phyloP scores from a whole-genome alignment of 2,797 vertebrate species.

The Myotis findleyi region DNA sequence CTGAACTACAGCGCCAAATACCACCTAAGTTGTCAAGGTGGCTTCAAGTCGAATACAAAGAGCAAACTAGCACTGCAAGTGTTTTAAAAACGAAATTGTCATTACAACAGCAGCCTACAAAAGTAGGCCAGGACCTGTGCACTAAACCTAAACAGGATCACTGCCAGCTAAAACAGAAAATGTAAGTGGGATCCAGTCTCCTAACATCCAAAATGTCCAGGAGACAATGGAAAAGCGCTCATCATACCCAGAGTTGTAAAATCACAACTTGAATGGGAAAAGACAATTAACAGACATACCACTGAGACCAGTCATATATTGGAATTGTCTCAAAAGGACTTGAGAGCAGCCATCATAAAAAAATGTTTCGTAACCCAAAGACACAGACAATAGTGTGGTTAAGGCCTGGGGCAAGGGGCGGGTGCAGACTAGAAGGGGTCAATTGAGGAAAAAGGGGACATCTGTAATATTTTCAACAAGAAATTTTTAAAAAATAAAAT shows the following conservation, averaged over 20 bases:
- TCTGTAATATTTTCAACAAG: no score
- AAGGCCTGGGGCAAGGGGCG: no score
- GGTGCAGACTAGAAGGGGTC: no score
- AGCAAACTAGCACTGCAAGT: not conserved
- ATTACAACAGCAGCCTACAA: slow-evolving; percentile 47
- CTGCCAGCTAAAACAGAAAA: not conserved
- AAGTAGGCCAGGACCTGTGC: slow-evolving; percentile 21
- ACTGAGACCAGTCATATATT: slow-evolving; percentile 24
- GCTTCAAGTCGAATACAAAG: slow-evolving; percentile 43
- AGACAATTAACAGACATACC: not conserved
- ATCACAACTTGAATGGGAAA: slow-evolving; percentile 6
- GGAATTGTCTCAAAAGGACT: not conserved
- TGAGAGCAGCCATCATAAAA: not conserved
- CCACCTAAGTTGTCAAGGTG: slow-evolving; percentile 34
- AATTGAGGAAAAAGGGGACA: no score
- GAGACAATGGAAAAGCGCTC: not conserved
- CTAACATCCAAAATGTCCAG: not conserved
- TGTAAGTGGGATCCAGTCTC: not conserved
- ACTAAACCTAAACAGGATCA: not conserved
- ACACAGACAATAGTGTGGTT: no score
- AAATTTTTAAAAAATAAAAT: not conserved
- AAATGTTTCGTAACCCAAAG: not conserved
- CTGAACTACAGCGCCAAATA: not conserved
- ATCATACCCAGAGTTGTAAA: not conserved
- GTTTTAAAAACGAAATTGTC: slow-evolving; percentile 62